Evolutionary conservation across 1,140 invertebrate species (phyloP), one percentile per base, ranked within the genome.

Genomic region (Cydia amplana): DNA sequence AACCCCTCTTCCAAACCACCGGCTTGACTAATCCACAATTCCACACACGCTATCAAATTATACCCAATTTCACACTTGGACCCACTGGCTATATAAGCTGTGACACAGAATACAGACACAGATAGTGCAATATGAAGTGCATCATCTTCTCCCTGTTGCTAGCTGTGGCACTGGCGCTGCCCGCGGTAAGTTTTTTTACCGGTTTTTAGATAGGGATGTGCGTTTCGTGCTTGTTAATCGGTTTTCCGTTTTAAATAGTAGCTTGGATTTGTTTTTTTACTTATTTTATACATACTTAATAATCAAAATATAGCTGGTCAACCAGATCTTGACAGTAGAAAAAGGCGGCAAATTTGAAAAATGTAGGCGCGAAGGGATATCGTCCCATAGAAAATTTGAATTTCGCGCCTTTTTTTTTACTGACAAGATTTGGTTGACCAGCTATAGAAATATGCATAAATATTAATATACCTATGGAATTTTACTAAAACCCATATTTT

Each of bases 11-110:
- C 28, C 64, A 65, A 32, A 16, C 25, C 23, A 16, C 5, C 28
- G 64, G 4, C 64, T 65, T 36, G 25, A 65, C 14, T 36, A 65
- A 65, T 32, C 28, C 14, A 36, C 28, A 10, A 65, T 32, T 32
- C 28, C 14, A n/a, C 28, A 20, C 12, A 28, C n/a, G 16, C 3
- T 65, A 32, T 65, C 64, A 65, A 40, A 65, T 65, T 65, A 65
- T 32, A 23, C 14, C 16, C 7, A 65, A 65, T 65, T 65, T 32
- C 64, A 65, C 28, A 32, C 25, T 32, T n/a, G 64, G 0, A 32
- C 25, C 25, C 64, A 28, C 64, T 65, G 28, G 9, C 25, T 65
- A 65, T 65, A 65, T 65, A 65, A 65, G 25, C 64, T 65, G 16
- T 65, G 64, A 16, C n/a, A 32, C 25, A 1, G 9, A 16, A 12